These are phyloP conservation scores for Callyntrura guangdongensis DNA, from an alignment of 2,888 invertebrate genomes.

Conservation along the genomic window DNA sequence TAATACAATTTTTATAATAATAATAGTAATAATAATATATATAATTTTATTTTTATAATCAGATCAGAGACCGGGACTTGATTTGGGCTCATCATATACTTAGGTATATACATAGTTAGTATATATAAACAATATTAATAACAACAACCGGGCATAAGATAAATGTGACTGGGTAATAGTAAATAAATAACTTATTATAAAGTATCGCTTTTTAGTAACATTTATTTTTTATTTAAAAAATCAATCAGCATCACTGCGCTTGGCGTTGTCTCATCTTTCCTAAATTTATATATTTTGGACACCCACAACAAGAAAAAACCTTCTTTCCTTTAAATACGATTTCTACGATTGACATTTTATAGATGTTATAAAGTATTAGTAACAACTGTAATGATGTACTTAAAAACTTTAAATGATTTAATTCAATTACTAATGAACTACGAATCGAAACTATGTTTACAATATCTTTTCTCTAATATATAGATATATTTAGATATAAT, in stretches of 20 bases:
- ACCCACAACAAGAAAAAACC: conserved; percentile 10
- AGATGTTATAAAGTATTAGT: conserved; percentile 11
- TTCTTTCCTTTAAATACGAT: not conserved
- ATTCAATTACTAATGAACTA: conserved; percentile 4
- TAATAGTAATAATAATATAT: not conserved
- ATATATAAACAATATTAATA: conserved; percentile 18
- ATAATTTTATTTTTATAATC: conserved; percentile 13
- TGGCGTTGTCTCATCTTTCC: conserved; percentile 5
- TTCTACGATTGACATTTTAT: conserved; percentile 33
- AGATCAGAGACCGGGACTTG: conserved; percentile 27
- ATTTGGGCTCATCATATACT: not conserved
- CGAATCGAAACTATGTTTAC: conserved; percentile 2
- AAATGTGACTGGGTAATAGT: not conserved
- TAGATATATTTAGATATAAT: not conserved
- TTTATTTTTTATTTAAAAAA: conserved; percentile 22
- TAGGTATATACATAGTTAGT: not conserved
- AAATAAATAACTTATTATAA: conserved; percentile 36
- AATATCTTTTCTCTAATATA: not conserved
- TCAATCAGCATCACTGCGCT: conserved; percentile 52
- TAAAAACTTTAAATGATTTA: conserved; percentile 30
- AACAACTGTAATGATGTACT: not conserved
- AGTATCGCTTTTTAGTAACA: not conserved
- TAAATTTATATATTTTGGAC: conserved; percentile 27
- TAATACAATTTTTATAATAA: conserved; percentile 37
- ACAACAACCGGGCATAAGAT: conserved; percentile 15